Percentiles rank a stretch among this genome's conserved stretches.
Evolutionary conservation across 2,113 vertebrate species (phyloP).

Genomic region (Pedetes capensis): DNA sequence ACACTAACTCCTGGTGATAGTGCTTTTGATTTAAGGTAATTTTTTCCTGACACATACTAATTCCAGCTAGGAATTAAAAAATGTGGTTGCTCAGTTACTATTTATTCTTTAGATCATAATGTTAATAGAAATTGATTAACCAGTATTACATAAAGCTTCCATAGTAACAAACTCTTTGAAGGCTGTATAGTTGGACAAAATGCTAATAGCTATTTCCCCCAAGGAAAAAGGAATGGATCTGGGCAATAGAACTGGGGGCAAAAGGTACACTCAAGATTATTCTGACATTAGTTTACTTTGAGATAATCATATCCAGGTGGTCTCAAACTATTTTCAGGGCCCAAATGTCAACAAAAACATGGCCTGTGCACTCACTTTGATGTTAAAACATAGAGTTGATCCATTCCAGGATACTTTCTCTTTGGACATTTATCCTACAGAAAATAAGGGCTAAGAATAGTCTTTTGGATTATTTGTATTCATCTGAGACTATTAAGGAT

Average conservation of each 20-base stretch:
- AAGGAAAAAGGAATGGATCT: not conserved
- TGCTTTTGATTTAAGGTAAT: slow-evolving; percentile 52
- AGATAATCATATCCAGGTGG: slow-evolving; percentile 37
- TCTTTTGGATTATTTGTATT: not conserved
- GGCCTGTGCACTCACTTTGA: not conserved
- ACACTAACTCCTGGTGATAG: slow-evolving; percentile 59
- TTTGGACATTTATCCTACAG: not conserved
- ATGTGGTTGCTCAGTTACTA: not conserved
- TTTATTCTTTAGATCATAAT: slow-evolving; percentile 53
- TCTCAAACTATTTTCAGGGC: not conserved
- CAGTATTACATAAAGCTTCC: not conserved
- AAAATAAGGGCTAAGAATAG: not conserved
- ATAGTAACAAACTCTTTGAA: not conserved
- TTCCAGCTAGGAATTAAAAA: slow-evolving; percentile 58
- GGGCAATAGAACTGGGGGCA: not conserved
- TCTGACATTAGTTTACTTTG: slow-evolving; percentile 49
- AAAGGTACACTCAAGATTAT: not conserved
- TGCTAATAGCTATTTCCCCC: not conserved
- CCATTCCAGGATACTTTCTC: not conserved
- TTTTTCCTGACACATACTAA: slow-evolving; percentile 4
- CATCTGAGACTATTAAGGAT: not conserved
- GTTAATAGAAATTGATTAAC: slow-evolving; percentile 47
- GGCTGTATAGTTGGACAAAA: not conserved
- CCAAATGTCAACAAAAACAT: slow-evolving; percentile 18
- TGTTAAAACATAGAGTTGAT: not conserved